Evolutionary conservation across 1,140 invertebrate species (phyloP).

Genomic region (Saccostrea glomerata): DNA sequence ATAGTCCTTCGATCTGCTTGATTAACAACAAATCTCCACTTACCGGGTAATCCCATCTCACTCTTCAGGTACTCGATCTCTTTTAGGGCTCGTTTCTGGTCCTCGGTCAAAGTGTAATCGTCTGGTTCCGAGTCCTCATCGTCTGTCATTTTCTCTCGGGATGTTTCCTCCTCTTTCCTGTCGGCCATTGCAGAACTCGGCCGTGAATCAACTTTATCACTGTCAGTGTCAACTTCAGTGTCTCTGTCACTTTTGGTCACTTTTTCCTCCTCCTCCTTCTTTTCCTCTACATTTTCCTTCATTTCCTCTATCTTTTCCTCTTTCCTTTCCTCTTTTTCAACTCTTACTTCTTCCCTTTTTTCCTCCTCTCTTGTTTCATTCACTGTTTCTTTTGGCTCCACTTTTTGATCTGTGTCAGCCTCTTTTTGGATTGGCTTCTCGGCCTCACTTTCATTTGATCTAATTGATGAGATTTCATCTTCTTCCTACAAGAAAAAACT

Average conservation of each 20-base stretch:
- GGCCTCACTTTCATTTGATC: not conserved
- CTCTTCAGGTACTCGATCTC: constrained; percentile 69
- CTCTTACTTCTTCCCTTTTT: not conserved
- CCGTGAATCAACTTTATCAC: constrained; percentile 2
- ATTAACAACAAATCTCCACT: not conserved
- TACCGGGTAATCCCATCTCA: constrained; percentile 63
- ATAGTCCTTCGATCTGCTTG: not conserved
- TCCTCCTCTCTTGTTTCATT: not conserved
- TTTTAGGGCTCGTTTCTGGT: constrained; percentile 72
- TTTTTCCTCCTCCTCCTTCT: not conserved
- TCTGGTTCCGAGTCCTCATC: constrained; percentile 69
- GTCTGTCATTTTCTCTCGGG: constrained; percentile 59
- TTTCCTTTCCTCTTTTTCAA: not conserved
- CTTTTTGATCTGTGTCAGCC: not conserved
- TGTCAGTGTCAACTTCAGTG: constrained; percentile 2
- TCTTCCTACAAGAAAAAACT: not conserved
- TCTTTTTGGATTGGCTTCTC: not conserved
- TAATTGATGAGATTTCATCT: not conserved
- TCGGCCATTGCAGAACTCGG: constrained; percentile 39
- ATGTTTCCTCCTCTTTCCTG: constrained; percentile 40
- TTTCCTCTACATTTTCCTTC: not conserved
- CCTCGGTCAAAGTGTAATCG: constrained; percentile 72
- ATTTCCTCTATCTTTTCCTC: not conserved
- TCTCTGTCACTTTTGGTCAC: constrained; percentile 32
- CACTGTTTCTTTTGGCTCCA: not conserved